phyloP scores from a whole-genome alignment of 2,888 invertebrate genomes.

The Apamea monoglypha region DNA sequence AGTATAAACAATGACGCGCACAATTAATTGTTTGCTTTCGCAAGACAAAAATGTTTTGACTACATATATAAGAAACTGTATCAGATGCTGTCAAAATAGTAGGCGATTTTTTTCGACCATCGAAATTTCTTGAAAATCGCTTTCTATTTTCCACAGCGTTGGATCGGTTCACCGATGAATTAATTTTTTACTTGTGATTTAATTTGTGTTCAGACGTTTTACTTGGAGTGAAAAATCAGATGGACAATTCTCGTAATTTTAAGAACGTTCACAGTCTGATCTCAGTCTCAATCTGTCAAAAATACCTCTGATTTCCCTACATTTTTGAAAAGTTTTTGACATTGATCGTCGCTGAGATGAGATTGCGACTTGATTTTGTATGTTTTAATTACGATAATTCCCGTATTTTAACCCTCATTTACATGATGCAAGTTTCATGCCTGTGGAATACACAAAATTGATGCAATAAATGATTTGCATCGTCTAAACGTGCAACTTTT shows the following conservation, averaged over 20 bases:
- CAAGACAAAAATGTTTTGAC: neutral
- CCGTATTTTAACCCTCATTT: neutral
- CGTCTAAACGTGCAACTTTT: neutral
- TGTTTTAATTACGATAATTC: neutral
- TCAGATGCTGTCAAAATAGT: neutral
- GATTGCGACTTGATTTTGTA: no score
- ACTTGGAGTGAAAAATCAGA: neutral
- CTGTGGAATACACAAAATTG: neutral
- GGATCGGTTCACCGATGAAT: neutral
- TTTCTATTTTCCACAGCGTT: neutral
- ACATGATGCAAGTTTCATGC: neutral
- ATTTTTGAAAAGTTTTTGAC: no score
- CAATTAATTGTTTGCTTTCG: neutral
- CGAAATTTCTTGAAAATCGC: neutral
- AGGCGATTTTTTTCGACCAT: neutral
- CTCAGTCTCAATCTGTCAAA: neutral
- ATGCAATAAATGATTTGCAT: neutral
- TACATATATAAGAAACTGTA: neutral
- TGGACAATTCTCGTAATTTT: no score
- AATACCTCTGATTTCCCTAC: no score
- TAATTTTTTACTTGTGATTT: neutral
- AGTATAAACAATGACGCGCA: slow-evolving; percentile 10
- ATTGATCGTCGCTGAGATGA: no score
- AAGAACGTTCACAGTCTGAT: neutral
- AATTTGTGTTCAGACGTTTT: neutral